These are phyloP conservation scores for Aleiodes leptofemur DNA, from an alignment of 2,888 invertebrate species.

Conservation along the genomic window DNA sequence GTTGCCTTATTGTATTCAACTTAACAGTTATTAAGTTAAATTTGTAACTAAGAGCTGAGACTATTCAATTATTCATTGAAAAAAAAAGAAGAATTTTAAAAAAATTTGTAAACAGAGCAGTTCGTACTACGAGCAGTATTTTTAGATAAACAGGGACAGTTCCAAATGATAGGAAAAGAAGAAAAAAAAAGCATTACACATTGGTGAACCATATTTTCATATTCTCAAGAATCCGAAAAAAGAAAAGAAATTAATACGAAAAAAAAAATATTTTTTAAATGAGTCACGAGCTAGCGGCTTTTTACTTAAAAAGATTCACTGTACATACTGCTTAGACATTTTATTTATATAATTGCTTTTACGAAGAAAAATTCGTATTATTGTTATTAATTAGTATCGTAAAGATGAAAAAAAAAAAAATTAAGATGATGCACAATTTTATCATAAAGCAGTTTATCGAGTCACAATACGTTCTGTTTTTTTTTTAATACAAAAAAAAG, in stretches of 20 bases:
- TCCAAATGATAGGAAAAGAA: slow-evolving; percentile 32
- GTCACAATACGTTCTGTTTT: slow-evolving; percentile 31
- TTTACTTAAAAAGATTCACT: slow-evolving; percentile 71
- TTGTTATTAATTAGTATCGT: slow-evolving; percentile 68
- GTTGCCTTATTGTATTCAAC: slow-evolving; percentile 69
- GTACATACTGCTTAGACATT: slow-evolving; percentile 74
- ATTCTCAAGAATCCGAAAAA: neutral
- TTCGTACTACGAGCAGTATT: slow-evolving; percentile 72
- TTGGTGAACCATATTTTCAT: slow-evolving; percentile 34
- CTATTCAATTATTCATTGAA: slow-evolving; percentile 30
- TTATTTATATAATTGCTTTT: slow-evolving; percentile 73
- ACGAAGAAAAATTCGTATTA: slow-evolving; percentile 68
- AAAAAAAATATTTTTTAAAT: neutral
- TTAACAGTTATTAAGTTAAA: slow-evolving; percentile 56
- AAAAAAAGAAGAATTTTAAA: neutral
- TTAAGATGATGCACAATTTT: slow-evolving; percentile 53
- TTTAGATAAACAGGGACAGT: slow-evolving; percentile 66
- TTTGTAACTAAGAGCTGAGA: slow-evolving; percentile 54
- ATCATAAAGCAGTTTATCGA: slow-evolving; percentile 46
- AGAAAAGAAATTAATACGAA: neutral
- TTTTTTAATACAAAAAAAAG: slow-evolving; percentile 33
- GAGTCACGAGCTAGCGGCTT: slow-evolving; percentile 63
- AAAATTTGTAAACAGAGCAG: slow-evolving; percentile 50
- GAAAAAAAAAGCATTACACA: slow-evolving; percentile 5
- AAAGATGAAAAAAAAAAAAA: slow-evolving; percentile 54